A percentile compares a stretch with the other conserved stretches of the same genome.
These are phyloP conservation scores for Silurus lanzhouensis DNA, from an alignment of 2,797 vertebrate genomes.

Conservation along the genomic window DNA sequence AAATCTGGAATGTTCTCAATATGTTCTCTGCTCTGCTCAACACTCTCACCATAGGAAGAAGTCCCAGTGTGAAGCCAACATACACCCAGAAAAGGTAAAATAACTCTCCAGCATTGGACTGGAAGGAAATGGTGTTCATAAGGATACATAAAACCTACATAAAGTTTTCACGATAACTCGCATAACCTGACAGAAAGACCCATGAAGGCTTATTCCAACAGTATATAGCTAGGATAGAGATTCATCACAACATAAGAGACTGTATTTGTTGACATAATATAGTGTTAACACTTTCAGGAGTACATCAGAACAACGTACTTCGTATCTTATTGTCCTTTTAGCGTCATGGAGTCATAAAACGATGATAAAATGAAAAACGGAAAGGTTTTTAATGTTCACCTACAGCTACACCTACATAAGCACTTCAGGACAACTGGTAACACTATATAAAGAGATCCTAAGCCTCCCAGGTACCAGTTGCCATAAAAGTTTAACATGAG, in stretches of 20 bases:
- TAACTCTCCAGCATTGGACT: background rate
- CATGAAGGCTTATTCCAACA: background rate
- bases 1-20: background rate
- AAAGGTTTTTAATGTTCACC: too few relatives aligned
- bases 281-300: too few relatives aligned
- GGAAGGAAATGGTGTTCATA: background rate
- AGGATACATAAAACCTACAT: background rate
- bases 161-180: background rate
- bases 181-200: background rate
- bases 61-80: background rate
- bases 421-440: too few relatives aligned
- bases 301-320: too few relatives aligned
- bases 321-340: too few relatives aligned
- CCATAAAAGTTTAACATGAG: too few relatives aligned
- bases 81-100: conserved; percentile 37
- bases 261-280: background rate
- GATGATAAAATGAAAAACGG: too few relatives aligned
- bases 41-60: conserved; percentile 29
- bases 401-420: too few relatives aligned
- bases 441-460: too few relatives aligned
- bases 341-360: too few relatives aligned
- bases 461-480: too few relatives aligned
- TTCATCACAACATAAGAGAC: background rate
- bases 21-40: conserved; percentile 10
- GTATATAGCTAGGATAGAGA: background rate